Base-by-base conservation (phyloP, 2,113 vertebrate genomes). In the Scatophagus argus region DNA sequence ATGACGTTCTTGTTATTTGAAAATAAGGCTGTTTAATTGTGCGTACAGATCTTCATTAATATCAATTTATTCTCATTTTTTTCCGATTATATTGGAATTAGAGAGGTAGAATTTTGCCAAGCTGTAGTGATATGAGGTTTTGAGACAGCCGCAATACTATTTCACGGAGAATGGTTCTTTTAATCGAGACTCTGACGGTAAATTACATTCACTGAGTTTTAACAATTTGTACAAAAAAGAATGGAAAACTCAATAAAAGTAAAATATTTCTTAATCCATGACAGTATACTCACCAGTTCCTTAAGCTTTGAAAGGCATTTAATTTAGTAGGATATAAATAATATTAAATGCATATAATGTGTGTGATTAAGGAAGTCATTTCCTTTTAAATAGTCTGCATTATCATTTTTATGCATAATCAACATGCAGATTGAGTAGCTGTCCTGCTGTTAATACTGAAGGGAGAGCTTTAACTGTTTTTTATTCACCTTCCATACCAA, bases 151-250 rank as follows among this genome's bases (percentile, higher is more conserved):
- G 67, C 73, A 64, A 54, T 90, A 83, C 77, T 88, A 90, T 91
- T 92, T 92, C 90, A 93, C 73, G 75, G 84, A 82, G 82, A 86
- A 75, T 84, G 85, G 69, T 90, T 92, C 51, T 80, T 88, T 90
- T 91, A 88, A 91, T 91, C 71, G 58, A 88, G 69, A 44, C 76
- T 56, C 52, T 79, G 80, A 79, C 75, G 78, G 82, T 66, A 77
- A 88, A 89, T 89, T 81, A 77, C 68, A 82, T 69, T 85, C 77
- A 58, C 71, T 8, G 52, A 81, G 61, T 87, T 89, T 56, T 74
- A 76, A 61, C 66, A 79, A 70, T 85, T 74, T 82, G 36, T 44
- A 21, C 27, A 58, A 64, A 55, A 76, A 76, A 43, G 61, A 76
- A 54, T 54, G 34, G 36, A 67, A 89, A 89, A 84, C 62, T 66